These are phyloP conservation scores for Poicephalus gulielmi DNA, from an alignment of 2,113 vertebrate species.

Conservation along the genomic window DNA sequence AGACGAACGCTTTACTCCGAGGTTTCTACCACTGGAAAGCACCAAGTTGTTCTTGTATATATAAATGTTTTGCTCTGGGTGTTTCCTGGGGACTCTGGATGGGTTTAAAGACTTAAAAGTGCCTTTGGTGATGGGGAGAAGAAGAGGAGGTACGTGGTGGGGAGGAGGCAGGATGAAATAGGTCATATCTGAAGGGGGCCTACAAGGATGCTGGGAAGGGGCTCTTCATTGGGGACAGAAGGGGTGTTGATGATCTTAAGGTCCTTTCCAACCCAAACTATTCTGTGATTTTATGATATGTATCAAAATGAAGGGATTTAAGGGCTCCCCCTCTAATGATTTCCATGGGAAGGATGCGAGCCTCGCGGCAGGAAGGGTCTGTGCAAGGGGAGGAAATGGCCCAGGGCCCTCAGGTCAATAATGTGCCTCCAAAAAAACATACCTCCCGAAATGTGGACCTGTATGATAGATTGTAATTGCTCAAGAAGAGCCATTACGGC, in stretches of 20 bases:
- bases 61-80: not conserved
- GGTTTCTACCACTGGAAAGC: slow-evolving; percentile 20
- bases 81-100: not conserved
- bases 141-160: not conserved
- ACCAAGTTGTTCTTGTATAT: not conserved
- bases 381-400: not conserved
- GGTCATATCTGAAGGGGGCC: accelerated
- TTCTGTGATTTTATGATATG: not conserved
- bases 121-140: accelerated
- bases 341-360: not conserved
- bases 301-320: not conserved
- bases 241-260: not conserved
- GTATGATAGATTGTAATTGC: slow-evolving; percentile 60
- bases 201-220: not conserved
- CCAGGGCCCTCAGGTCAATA: not conserved
- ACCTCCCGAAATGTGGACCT: not conserved
- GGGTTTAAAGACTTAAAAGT: not conserved
- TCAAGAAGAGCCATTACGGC: slow-evolving; percentile 45
- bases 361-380: not conserved
- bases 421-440: not conserved
- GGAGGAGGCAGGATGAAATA: not conserved
- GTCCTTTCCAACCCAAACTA: not conserved
- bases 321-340: not conserved
- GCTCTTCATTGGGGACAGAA: not conserved
- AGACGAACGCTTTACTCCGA: slow-evolving; percentile 24